Evolutionary conservation across 2,888 invertebrate species (phyloP).

Genomic region (Lobophora halterata): DNA sequence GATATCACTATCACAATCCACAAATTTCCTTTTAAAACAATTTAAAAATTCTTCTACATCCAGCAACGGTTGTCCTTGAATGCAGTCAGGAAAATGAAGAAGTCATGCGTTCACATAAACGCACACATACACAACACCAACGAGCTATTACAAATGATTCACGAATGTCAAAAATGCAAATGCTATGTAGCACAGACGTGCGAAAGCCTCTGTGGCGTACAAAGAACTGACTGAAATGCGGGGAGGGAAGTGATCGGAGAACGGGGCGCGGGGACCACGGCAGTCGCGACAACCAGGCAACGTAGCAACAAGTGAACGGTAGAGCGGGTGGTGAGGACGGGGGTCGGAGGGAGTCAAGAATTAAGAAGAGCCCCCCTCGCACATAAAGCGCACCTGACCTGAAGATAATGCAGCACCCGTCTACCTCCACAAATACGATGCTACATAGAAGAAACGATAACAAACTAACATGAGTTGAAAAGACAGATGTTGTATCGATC

Average conservation of each 20-base stretch:
- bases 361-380: constrained; percentile 51
- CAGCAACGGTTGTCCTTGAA: constrained; percentile 49
- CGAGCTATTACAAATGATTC: constrained; percentile 53
- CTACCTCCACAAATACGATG: constrained; percentile 39
- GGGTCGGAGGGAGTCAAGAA: constrained; percentile 41
- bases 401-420: constrained; percentile 45
- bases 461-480: constrained; percentile 51
- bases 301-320: constrained; percentile 79
- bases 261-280: constrained; percentile 59
- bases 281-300: constrained; percentile 57
- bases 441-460: constrained; percentile 31
- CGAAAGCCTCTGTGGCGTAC: constrained; percentile 68
- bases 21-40: constrained; percentile 37
- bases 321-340: constrained; percentile 53
- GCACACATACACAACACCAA: constrained; percentile 57
- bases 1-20: constrained; percentile 54
- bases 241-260: constrained; percentile 62
- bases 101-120: constrained; percentile 57
- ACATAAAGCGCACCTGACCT: constrained; percentile 67
- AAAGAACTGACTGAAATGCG: constrained; percentile 79
- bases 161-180: constrained; percentile 57
- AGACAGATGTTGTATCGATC: constrained; percentile 66
- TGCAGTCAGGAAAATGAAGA: constrained; percentile 53
- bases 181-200: constrained; percentile 58
- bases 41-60: constrained; percentile 32